phyloP scores from a whole-genome alignment of 2,888 invertebrate genomes.

The Nymphalis polychloros region DNA sequence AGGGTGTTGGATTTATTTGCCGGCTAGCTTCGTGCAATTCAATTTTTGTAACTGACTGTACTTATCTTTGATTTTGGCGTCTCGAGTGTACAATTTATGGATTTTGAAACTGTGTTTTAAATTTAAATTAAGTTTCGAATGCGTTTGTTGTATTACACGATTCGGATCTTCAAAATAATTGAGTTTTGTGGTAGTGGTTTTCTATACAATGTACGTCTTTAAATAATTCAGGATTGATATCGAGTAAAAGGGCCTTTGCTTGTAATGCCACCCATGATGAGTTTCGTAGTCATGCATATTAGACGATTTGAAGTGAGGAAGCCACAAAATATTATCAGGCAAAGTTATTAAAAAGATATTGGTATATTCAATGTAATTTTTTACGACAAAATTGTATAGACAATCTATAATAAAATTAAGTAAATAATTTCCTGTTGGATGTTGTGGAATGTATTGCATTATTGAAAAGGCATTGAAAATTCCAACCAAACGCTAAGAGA shows the following conservation, averaged over 20 bases:
- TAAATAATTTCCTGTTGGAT: slow-evolving; percentile 6
- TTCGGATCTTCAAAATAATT: too few relatives aligned
- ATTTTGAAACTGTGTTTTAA: slow-evolving; percentile 8
- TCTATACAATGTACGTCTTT: too few relatives aligned
- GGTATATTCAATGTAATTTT: too few relatives aligned
- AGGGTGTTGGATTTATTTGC: slow-evolving; percentile 57
- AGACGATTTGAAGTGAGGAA: too few relatives aligned
- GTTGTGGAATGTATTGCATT: slow-evolving; percentile 23
- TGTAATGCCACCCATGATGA: too few relatives aligned
- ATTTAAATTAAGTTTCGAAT: slow-evolving; percentile 11
- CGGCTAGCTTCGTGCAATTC: slow-evolving; percentile 28
- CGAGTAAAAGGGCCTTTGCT: too few relatives aligned
- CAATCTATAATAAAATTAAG: background rate
- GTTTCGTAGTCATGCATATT: too few relatives aligned
- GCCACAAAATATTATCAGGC: too few relatives aligned
- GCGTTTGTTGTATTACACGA: background rate
- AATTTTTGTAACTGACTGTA: slow-evolving; percentile 28
- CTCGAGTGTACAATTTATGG: slow-evolving; percentile 17
- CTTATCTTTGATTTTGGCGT: slow-evolving; percentile 26
- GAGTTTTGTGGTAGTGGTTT: too few relatives aligned
- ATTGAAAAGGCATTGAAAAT: slow-evolving; percentile 37
- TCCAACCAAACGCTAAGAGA: slow-evolving; percentile 32
- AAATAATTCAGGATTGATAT: too few relatives aligned
- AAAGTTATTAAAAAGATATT: too few relatives aligned
- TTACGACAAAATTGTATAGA: background rate